These are phyloP conservation scores for Drosophila paramelanica DNA, from an alignment of 2,888 invertebrate species.

Conservation along the genomic window DNA sequence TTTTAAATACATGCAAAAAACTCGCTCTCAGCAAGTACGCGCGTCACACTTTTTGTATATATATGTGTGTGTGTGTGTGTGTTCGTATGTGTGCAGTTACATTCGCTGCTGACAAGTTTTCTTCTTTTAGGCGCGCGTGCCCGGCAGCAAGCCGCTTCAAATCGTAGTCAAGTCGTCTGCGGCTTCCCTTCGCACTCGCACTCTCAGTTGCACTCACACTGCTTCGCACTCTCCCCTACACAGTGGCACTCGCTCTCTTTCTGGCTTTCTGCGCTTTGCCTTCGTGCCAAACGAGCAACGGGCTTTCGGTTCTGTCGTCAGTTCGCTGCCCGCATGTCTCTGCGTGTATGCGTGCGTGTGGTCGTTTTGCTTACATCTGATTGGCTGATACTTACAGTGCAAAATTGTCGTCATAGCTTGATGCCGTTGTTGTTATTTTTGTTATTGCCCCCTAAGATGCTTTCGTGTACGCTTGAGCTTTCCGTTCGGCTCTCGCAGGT, in stretches of 20 bases:
- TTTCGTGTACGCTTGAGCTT: constrained; percentile 28
- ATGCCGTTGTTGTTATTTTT: constrained; percentile 2
- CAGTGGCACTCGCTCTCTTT: neutral
- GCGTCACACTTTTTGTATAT: no score
- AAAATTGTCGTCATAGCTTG: constrained; percentile 40
- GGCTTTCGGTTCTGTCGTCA: constrained; percentile 13
- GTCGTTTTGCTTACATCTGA: constrained; percentile 42
- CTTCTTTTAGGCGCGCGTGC: constrained; percentile 13
- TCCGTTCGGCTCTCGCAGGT: constrained; percentile 16
- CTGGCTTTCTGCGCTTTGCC: constrained; percentile 6
- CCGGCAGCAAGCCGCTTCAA: constrained; percentile 8
- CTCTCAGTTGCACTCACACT: neutral
- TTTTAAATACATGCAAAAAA: neutral
- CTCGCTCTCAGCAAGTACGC: neutral
- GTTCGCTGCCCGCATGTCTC: neutral
- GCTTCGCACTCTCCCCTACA: neutral
- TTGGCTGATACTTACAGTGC: constrained; percentile 46
- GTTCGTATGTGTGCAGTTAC: neutral
- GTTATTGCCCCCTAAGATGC: constrained; percentile 30
- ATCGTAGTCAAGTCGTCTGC: constrained; percentile 14
- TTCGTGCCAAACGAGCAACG: constrained; percentile 10
- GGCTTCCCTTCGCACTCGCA: neutral
- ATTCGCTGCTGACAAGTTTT: neutral
- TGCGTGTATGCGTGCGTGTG: constrained; percentile 19
- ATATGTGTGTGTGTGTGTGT: neutral